These are phyloP conservation scores for Drosophila teissieri DNA, from an alignment of 1,140 invertebrate species.

Conservation along the genomic window DNA sequence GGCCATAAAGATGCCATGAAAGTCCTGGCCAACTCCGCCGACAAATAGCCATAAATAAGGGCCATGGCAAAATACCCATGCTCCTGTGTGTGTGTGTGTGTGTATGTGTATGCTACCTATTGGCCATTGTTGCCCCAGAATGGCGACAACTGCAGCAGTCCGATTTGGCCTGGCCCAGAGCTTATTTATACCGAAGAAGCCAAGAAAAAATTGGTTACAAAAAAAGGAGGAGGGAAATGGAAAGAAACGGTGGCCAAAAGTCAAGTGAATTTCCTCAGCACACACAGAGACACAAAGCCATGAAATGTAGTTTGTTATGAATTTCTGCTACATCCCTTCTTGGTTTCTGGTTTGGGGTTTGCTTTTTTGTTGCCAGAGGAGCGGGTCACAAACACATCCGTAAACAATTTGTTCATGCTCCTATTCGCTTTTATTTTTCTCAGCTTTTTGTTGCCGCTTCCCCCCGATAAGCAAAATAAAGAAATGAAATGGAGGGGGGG, in stretches of 20 bases:
- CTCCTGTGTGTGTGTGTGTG: conserved; percentile 1
- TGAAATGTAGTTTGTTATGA: conserved; percentile 82
- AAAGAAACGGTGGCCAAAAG: conserved; percentile 70
- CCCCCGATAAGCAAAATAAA: conserved; percentile 77
- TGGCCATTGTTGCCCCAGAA: conserved; percentile 57
- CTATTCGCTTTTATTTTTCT: conserved; percentile 51
- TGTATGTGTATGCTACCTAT: conserved; percentile 46
- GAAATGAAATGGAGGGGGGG: conserved; percentile 52
- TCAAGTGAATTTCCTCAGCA: conserved; percentile 78
- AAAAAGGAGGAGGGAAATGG: conserved; percentile 9
- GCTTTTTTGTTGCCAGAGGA: conserved; percentile 36
- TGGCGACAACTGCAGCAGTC: conserved; percentile 73
- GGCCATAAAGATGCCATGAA: conserved; percentile 49
- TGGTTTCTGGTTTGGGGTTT: conserved; percentile 43
- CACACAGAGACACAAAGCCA: conserved; percentile 55
- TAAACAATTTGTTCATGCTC: conserved; percentile 82
- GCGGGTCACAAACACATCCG: conserved; percentile 77
- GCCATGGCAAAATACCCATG: conserved; percentile 3
- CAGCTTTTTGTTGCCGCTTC: conserved; percentile 23
- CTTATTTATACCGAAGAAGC: conserved; percentile 72
- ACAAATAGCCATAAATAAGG: conserved; percentile 80
- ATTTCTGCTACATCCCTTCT: conserved; percentile 76
- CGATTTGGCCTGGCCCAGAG: conserved; percentile 38
- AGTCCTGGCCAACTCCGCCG: conserved; percentile 64
- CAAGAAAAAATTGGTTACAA: conserved; percentile 9